A percentile compares a stretch with the other conserved stretches of the same genome.
Conservation (phyloP, 2,113 vertebrate genomes). For the Romanogobio albipinnatus region DNA sequence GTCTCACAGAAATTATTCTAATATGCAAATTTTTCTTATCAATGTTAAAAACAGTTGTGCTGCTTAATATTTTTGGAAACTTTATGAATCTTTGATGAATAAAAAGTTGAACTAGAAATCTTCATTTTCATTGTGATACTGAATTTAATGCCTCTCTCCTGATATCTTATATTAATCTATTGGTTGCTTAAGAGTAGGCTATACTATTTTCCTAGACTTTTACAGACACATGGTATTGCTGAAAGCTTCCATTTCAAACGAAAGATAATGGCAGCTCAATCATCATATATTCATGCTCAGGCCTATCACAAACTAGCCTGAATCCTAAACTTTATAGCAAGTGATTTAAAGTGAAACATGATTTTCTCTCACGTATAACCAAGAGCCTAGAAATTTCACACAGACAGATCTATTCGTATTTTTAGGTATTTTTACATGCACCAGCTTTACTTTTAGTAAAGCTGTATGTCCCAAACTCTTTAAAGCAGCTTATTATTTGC, state of each 20-base stretch:
- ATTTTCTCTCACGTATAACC: background rate
- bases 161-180: background rate
- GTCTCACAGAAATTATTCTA: no score
- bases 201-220: background rate
- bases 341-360: background rate
- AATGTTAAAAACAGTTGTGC: no score
- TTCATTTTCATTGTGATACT: no score
- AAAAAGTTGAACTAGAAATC: no score
- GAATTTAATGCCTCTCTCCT: no score
- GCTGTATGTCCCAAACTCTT: background rate
- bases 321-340: conserved; percentile 11
- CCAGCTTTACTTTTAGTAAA: background rate
- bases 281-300: background rate
- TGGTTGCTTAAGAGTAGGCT: background rate
- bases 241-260: background rate
- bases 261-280: background rate
- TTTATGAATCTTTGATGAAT: no score
- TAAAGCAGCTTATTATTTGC: background rate
- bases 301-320: conserved; percentile 11
- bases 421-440: no score
- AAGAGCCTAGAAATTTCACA: background rate
- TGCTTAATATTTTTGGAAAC: no score
- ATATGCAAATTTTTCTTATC: no score
- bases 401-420: background rate
- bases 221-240: background rate